Base-by-base conservation (phyloP, 2,797 vertebrate genomes). In the Pelobates cultripes region DNA sequence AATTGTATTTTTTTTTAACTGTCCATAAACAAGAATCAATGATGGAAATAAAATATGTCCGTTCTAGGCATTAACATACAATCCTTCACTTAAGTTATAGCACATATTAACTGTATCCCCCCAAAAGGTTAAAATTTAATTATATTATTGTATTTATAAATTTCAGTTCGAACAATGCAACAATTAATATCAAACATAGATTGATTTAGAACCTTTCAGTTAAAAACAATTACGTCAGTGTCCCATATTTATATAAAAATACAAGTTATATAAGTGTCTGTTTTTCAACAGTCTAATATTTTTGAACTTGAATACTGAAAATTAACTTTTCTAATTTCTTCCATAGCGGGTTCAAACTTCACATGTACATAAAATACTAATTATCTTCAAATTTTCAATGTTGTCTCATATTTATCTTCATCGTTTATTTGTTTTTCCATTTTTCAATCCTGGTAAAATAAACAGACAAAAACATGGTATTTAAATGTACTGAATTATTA, bases 381-480 rank as follows among this genome's bases (percentile, higher is more conserved):
- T 64, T 17, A 40, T 17, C 28, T 6, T 2, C 17, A 6, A 3
- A 28, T 64, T 64, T 64, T 1, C 3, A 78, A 57, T 28, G 15
- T 63, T 61, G 51, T 13, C 40, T 2, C 14, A 55, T 51, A 6
- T 51, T 2, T 15, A 5, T n/a, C 14, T 28, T 40, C 61, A 7
- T 64, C 3, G 28, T 64, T 64, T 40, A 64, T 64, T 64, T 64
- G 61, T 17, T 64, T 61, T 64, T 40, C 61, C 61, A 7, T 64
- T 64, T 64, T 64, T 64, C 61, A 64, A n/a, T 64, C 61, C 61
- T 64, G 4, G 6, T 7, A 10, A 64, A 64, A 64, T 64, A 64
- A 64, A 64, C 17, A 64, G 15, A 13, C 4, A 60, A 60, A 28
- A 28, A 28, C 28, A 28, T 28, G 28, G 28, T 28, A 28, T 28